Evolutionary conservation across 2,888 invertebrate genomes (phyloP).

Genomic region (Rhaphigaster nebulosa): DNA sequence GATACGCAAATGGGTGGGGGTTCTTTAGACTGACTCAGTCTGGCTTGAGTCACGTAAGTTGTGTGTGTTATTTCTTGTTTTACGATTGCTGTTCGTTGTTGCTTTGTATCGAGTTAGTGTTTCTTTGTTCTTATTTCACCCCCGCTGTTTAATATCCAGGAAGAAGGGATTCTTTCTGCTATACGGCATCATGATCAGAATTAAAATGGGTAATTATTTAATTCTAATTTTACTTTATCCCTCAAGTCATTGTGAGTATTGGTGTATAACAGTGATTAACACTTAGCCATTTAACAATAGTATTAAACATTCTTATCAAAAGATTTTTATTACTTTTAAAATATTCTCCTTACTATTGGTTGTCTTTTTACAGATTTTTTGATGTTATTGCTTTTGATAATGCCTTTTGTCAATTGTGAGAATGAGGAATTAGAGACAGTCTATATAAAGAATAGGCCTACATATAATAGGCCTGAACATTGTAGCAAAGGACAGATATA

Average conservation of each 20-base stretch:
- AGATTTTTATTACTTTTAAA: background rate
- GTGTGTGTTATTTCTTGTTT: background rate
- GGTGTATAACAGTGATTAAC: background rate
- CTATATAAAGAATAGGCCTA: background rate
- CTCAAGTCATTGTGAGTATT: background rate
- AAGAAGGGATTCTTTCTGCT: background rate
- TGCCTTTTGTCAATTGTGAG: conserved; percentile 7
- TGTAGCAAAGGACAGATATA: conserved; percentile 70
- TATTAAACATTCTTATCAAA: background rate
- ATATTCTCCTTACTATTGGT: background rate
- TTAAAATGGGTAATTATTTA: background rate
- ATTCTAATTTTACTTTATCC: background rate
- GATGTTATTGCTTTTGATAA: conserved; percentile 21
- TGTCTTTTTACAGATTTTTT: conserved; percentile 22
- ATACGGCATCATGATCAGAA: background rate
- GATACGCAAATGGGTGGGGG: conserved; percentile 32
- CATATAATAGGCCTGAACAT: conserved; percentile 1
- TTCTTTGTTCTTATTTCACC: conserved; percentile 2
- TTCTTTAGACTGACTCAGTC: background rate
- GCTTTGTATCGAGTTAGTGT: background rate
- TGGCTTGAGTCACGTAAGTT: background rate
- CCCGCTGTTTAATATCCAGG: background rate
- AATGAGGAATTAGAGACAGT: background rate
- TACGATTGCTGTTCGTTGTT: background rate
- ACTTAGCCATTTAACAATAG: background rate